phyloP scores from a whole-genome alignment of 1,140 invertebrate species.

The Asobara japonica region DNA sequence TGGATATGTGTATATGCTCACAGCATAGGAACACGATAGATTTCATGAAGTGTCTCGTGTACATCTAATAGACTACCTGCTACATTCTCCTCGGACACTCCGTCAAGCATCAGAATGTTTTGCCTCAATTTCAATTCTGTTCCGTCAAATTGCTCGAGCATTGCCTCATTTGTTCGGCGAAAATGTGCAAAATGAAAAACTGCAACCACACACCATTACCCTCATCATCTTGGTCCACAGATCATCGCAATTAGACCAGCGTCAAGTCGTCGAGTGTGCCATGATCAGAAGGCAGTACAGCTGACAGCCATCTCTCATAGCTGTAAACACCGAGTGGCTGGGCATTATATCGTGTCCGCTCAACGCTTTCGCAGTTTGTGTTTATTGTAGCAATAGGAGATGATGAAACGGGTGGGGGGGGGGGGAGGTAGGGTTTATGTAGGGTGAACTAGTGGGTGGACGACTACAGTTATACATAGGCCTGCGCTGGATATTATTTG shows the following conservation, averaged over 20 bases:
- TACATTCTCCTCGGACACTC: too few species aligned
- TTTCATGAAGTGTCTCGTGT: too few species aligned
- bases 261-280: not conserved
- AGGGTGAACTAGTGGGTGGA: conserved; percentile 6
- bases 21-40: too few species aligned
- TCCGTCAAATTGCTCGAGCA: too few species aligned
- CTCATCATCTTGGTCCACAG: not conserved
- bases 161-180: too few species aligned
- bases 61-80: too few species aligned
- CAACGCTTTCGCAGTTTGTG: conserved; percentile 10
- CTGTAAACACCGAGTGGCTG: conserved; percentile 10
- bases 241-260: not conserved
- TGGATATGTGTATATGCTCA: too few species aligned
- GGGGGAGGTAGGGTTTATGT: not conserved
- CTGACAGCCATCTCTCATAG: conserved; percentile 41
- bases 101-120: too few species aligned
- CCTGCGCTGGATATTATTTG: conserved; percentile 60
- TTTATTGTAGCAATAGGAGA: conserved; percentile 6
- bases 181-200: not conserved
- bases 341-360: conserved; percentile 15
- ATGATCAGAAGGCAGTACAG: conserved; percentile 36
- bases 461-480: conserved; percentile 4
- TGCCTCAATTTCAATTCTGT: too few species aligned
- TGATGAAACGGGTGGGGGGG: not conserved
- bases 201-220: not conserved